A percentile compares a stretch with the other conserved stretches of the same genome.
Evolutionary conservation across 2,113 vertebrate genomes (phyloP).

Genomic region (Phylloscopus trochiloides): DNA sequence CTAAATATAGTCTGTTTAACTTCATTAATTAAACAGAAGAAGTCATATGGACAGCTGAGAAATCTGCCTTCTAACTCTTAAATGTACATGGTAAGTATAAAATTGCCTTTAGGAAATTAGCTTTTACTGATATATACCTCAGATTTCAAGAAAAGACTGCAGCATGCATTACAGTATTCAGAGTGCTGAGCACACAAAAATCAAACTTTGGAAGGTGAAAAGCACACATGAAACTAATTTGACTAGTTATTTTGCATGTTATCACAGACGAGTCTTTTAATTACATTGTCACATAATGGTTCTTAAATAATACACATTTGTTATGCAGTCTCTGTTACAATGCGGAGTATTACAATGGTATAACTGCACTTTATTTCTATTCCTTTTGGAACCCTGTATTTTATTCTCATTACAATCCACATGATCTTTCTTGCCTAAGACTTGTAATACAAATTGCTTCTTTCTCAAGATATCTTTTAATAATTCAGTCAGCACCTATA

Average conservation of each 20-base stretch:
- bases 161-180: not conserved
- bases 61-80: not conserved
- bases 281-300: not conserved
- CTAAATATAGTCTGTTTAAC: slow-evolving; percentile 2
- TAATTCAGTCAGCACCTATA: slow-evolving; percentile 10
- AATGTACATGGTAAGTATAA: not conserved
- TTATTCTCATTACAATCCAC: not conserved
- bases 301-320: slow-evolving; percentile 2
- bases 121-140: not conserved
- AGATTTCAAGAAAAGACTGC: not conserved
- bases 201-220: not conserved
- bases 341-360: not conserved
- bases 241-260: not conserved
- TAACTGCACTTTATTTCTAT: not conserved
- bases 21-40: slow-evolving; percentile 24
- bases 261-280: not conserved
- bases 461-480: slow-evolving; percentile 11
- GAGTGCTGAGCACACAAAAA: not conserved
- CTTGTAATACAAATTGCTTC: slow-evolving; percentile 23
- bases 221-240: not conserved
- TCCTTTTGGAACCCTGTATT: slow-evolving; percentile 6
- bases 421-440: slow-evolving; percentile 7
- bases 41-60: not conserved
- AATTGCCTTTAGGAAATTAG: not conserved
- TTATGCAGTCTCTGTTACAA: not conserved